Percentiles rank a stretch among this genome's conserved stretches.
phyloP scores from a whole-genome alignment of 2,113 vertebrate species.

The human region GRCh38 chr14:84838501-84839000 shows the following conservation, averaged over 20 bases:
- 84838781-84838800: fast-evolving
- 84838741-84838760: neutral
- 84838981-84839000: neutral
- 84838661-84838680: neutral
- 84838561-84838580: neutral
- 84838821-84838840: neutral
- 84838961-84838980: neutral
- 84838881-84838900: neutral
- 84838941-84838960: neutral
- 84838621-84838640: neutral
- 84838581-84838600: neutral
- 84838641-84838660: neutral
- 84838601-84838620: neutral
- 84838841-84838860: neutral
- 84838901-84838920: neutral
- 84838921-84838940: neutral
- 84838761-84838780: neutral
- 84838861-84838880: neutral
- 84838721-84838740: neutral
- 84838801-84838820: no score
- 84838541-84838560: neutral
- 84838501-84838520: neutral
- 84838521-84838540: neutral
- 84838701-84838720: neutral
- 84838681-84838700: neutral